phyloP scores from a whole-genome alignment of 2,113 vertebrate species.

The Podocnemis expansa region DNA sequence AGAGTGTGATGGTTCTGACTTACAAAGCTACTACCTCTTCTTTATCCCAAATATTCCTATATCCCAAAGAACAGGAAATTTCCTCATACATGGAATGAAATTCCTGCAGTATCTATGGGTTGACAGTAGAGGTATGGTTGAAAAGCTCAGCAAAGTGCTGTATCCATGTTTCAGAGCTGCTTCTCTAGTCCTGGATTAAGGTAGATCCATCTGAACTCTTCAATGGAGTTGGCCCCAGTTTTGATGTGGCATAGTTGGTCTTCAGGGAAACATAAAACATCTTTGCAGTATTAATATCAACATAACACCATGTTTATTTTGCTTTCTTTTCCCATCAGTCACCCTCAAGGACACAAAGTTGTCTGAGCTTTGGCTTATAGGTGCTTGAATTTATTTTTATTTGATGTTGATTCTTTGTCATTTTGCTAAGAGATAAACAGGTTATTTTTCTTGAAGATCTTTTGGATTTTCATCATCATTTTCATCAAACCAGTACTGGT shows the following conservation, averaged over 20 bases:
- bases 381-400: background rate
- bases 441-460: background rate
- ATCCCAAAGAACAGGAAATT: background rate
- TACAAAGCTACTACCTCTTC: background rate
- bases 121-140: background rate
- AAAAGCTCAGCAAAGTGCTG: background rate
- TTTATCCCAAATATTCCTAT: background rate
- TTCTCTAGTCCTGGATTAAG: background rate
- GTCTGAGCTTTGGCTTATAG: background rate
- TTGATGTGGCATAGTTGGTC: background rate
- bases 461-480: background rate
- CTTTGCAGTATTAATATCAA: background rate
- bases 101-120: background rate
- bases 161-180: background rate
- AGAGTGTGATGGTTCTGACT: background rate
- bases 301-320: background rate
- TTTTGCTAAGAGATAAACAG: background rate
- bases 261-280: background rate
- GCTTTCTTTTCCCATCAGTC: background rate
- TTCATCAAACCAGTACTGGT: background rate
- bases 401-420: background rate
- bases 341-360: background rate
- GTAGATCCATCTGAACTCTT: background rate
- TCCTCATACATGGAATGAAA: background rate
- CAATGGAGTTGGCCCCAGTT: background rate